Base-by-base conservation (phyloP, 2,797 vertebrate genomes). In the Thaleichthys pacificus region DNA sequence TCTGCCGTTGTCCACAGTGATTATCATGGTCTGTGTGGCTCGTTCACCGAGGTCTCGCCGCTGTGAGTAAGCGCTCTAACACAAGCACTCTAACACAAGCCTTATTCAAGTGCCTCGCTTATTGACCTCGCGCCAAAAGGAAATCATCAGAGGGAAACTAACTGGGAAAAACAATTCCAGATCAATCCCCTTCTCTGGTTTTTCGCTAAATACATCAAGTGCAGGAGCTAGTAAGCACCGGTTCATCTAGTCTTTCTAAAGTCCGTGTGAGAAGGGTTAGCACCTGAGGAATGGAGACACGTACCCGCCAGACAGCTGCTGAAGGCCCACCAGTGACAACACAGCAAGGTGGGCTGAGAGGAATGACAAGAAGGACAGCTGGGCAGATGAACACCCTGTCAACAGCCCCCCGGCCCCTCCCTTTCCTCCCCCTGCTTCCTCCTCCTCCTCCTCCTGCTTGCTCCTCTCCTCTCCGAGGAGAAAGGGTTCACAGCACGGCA, bases 401-500 rank as follows among this genome's bases (percentile, higher is more conserved):
- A 71, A 14, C 57, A 74, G 71, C 66, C 75, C 72, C 42, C 42
- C 9, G 42, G 42, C 42, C 42, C 12, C 42, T 47, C 8, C 78
- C 42, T 65, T 71, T 78, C 69, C 28, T 61, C 70, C 61, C 74
- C 71, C 76, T 74, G 80, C 78, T 66, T 81, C 77, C 42, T 69
- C 51, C 70, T 47, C 65, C 71, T 64, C 61, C 69, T 79, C 71
- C 68, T 81, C 62, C 35, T 12, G 67, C 68, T 8, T 56, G 7
- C 51, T 56, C 51, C 51, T 56, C 81, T 77, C 66, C 71, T 19
- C 63, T 81, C 69, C 77, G 66, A 82, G 84, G 75, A 26, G 62
- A 89, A 78, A 88, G 81, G 80, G 86, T 91, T 93, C 89, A 81
- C 87, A 80, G 82, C 84, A 62, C 86, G 69, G 77, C 82, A 80